phyloP scores from a whole-genome alignment of 2,888 invertebrate genomes.

The Trilocha varians region DNA sequence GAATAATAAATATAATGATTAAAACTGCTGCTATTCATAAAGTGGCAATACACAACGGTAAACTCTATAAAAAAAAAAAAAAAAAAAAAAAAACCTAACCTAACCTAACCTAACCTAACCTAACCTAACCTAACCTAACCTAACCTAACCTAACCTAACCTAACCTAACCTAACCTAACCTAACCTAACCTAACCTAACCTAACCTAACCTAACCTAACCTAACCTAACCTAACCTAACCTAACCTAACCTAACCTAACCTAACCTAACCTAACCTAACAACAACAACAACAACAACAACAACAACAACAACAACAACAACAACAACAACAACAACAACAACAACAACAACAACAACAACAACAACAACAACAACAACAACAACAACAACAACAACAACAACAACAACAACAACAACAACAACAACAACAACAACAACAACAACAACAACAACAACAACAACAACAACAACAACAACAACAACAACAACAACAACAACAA shows the following conservation, averaged over 20 bases:
- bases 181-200: slow-evolving; percentile 18
- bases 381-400: slow-evolving; percentile 5
- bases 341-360: slow-evolving; percentile 1
- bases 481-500: too few relatives aligned
- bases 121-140: slow-evolving; percentile 13
- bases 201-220: slow-evolving; percentile 19
- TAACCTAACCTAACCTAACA: slow-evolving; percentile 12
- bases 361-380: slow-evolving; percentile 5
- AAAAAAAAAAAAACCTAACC: too few relatives aligned
- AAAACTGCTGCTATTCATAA: too few relatives aligned
- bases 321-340: not conserved
- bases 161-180: slow-evolving; percentile 20
- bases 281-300: slow-evolving; percentile 2
- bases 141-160: slow-evolving; percentile 23
- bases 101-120: slow-evolving; percentile 11
- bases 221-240: slow-evolving; percentile 18
- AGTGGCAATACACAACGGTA: too few relatives aligned
- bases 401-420: slow-evolving; percentile 4
- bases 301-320: not conserved
- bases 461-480: not conserved
- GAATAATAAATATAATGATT: too few relatives aligned
- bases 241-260: slow-evolving; percentile 16
- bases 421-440: slow-evolving; percentile 4
- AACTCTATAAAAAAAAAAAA: too few relatives aligned
- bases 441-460: slow-evolving; percentile 5